Conservation (phyloP, 1,140 invertebrate genomes). For the Ephestia elutella region DNA sequence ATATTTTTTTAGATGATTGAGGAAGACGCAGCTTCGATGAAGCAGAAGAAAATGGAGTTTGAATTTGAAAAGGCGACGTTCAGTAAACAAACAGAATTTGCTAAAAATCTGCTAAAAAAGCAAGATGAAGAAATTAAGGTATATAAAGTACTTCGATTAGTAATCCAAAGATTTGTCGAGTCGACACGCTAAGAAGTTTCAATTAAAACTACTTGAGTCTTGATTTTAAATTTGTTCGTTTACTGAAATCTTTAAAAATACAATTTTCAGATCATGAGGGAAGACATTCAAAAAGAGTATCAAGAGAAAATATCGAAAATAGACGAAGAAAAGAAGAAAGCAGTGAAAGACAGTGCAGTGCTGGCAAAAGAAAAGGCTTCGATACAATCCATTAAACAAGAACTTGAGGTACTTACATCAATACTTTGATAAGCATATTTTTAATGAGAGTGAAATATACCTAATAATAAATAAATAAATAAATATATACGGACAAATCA, state of each 20-base stretch:
- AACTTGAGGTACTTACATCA: slow-evolving; percentile 47
- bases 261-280: slow-evolving; percentile 42
- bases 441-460: no score
- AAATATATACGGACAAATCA: no score
- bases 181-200: no score
- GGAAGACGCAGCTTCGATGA: slow-evolving; percentile 55
- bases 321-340: slow-evolving; percentile 54
- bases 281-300: slow-evolving; percentile 62
- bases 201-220: no score
- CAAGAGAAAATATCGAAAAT: slow-evolving; percentile 57
- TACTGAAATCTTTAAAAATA: no score
- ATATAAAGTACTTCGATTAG: not conserved
- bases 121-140: slow-evolving; percentile 68
- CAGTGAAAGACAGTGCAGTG: slow-evolving; percentile 43
- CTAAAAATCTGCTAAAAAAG: slow-evolving; percentile 63
- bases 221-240: no score
- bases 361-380: slow-evolving; percentile 61
- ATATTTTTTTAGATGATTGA: slow-evolving; percentile 51
- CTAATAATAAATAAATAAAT: no score
- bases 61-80: slow-evolving; percentile 68
- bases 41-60: slow-evolving; percentile 67
- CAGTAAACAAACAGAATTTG: slow-evolving; percentile 66
- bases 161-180: no score
- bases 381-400: slow-evolving; percentile 52
- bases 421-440: not conserved